Percentiles rank a stretch among this genome's conserved stretches.
These are phyloP conservation scores for Gryon sp. DNA, from an alignment of 1,140 invertebrate species.

Conservation along the genomic window DNA sequence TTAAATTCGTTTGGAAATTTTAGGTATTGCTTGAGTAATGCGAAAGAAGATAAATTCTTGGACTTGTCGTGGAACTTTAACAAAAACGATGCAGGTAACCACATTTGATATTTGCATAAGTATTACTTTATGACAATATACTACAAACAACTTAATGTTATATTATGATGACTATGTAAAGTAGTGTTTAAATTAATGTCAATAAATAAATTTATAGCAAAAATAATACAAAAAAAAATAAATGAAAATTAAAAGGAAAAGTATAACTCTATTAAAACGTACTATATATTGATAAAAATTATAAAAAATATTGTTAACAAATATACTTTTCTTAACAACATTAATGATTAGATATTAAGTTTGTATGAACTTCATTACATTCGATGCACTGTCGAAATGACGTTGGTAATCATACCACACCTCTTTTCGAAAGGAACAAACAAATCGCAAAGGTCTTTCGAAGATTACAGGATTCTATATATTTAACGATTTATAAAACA, in stretches of 20 bases:
- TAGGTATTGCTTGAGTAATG: constrained; percentile 31
- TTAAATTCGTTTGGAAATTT: constrained; percentile 11
- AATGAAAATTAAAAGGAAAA: too few species aligned
- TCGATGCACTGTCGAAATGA: constrained; percentile 22
- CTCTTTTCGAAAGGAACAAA: constrained; percentile 60
- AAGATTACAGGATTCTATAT: constrained; percentile 15
- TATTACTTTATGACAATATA: too few species aligned
- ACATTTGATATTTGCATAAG: neutral
- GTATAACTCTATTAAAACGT: too few species aligned
- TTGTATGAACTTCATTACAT: too few species aligned
- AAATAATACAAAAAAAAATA: too few species aligned
- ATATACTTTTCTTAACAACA: too few species aligned
- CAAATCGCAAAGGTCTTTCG: constrained; percentile 29
- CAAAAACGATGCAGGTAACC: constrained; percentile 42
- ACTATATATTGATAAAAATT: too few species aligned
- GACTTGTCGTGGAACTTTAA: constrained; percentile 57
- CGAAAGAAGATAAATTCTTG: constrained; percentile 18
- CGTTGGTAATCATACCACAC: constrained; percentile 35
- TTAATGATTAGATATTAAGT: too few species aligned
- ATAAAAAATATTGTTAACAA: too few species aligned
- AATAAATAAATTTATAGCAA: too few species aligned
- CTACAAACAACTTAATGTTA: too few species aligned
- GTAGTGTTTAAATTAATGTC: neutral
- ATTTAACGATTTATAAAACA: constrained; percentile 51
- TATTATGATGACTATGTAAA: neutral